Evolutionary conservation across 2,888 invertebrate species (phyloP).

Genomic region (Phoenoteleia sp.): DNA sequence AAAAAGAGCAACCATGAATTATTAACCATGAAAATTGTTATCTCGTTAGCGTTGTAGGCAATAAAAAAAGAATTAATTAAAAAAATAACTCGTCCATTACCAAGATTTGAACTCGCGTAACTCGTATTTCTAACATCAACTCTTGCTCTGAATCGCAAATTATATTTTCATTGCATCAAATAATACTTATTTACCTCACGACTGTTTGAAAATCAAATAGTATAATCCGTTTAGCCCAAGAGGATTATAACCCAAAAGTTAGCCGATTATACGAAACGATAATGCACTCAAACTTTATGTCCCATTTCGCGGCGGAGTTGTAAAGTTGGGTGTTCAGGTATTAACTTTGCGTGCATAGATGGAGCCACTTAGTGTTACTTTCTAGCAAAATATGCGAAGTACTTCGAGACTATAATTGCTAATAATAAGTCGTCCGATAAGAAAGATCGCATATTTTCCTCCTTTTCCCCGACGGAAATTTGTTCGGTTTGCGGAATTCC

Average conservation of each 20-base stretch:
- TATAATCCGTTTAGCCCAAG: not conserved
- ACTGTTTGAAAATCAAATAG: too few relatives aligned
- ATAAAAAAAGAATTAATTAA: too few relatives aligned
- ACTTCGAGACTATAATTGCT: not conserved
- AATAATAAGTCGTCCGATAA: slow-evolving; percentile 11
- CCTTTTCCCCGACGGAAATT: not conserved
- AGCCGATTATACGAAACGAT: not conserved
- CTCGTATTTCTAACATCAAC: too few relatives aligned
- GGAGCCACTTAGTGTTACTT: not conserved
- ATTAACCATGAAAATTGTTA: too few relatives aligned
- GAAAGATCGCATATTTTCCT: not conserved
- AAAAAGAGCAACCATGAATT: too few relatives aligned
- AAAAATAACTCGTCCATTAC: too few relatives aligned
- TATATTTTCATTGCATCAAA: too few relatives aligned
- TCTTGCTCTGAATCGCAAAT: too few relatives aligned
- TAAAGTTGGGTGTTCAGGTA: not conserved
- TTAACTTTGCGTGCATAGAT: not conserved
- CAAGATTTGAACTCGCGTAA: too few relatives aligned
- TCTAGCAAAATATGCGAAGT: not conserved
- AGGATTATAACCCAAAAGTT: not conserved
- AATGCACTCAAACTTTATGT: slow-evolving; percentile 13
- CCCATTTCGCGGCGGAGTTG: slow-evolving; percentile 5
- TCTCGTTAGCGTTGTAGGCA: too few relatives aligned
- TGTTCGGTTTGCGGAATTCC: not conserved
- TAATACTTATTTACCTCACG: too few relatives aligned